A percentile compares a stretch with the other conserved stretches of the same genome.
Conservation (phyloP, 2,113 vertebrate genomes). For the Phodopus roborovskii region DNA sequence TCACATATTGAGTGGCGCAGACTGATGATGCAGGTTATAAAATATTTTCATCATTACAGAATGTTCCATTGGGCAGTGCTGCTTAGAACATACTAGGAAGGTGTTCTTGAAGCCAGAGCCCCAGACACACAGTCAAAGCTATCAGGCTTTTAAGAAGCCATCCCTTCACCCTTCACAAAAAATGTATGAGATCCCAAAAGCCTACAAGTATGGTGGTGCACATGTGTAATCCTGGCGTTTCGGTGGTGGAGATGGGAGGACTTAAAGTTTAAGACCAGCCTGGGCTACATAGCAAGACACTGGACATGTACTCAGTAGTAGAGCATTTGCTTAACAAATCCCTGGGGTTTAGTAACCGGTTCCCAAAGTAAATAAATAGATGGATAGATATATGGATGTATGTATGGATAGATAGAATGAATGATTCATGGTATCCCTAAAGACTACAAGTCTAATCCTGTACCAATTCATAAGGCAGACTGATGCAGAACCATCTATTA, state of each 20-base stretch:
- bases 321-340: not conserved
- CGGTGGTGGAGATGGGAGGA: not conserved
- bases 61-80: not conserved
- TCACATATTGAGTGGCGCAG: not conserved
- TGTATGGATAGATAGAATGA: not conserved
- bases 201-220: not conserved
- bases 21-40: not conserved
- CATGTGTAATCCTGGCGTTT: not conserved
- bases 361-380: not conserved
- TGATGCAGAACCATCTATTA: not conserved
- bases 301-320: not conserved
- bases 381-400: not conserved
- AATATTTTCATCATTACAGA: not conserved
- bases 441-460: not conserved
- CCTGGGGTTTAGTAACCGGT: not conserved
- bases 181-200: not conserved
- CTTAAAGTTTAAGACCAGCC: not conserved
- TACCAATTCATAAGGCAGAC: not conserved
- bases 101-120: not conserved
- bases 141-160: not conserved
- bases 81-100: constrained; percentile 6
- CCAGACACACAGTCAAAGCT: not conserved
- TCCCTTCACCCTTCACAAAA: constrained; percentile 1
- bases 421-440: not conserved
- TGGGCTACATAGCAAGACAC: not conserved